These are phyloP conservation scores for Drosophila punjabiensis DNA, from an alignment of 1,140 invertebrate genomes.

Conservation along the genomic window DNA sequence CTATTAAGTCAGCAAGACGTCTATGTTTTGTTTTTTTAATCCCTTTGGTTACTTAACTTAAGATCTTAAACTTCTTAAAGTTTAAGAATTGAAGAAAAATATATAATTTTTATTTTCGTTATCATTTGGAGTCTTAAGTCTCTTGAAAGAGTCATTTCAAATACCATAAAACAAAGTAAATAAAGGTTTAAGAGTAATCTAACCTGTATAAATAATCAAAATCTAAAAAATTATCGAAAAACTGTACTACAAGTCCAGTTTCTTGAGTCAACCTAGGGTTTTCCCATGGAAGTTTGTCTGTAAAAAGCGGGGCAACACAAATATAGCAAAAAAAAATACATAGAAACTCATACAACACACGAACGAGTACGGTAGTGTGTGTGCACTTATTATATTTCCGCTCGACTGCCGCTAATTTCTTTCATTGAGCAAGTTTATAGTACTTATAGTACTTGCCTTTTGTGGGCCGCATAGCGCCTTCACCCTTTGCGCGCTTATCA, in stretches of 20 bases:
- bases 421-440: conserved; percentile 66
- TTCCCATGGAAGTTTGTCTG: conserved; percentile 11
- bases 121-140: too few species aligned
- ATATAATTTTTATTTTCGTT: too few species aligned
- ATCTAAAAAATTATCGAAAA: too few species aligned
- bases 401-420: conserved; percentile 60
- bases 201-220: too few species aligned
- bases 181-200: too few species aligned
- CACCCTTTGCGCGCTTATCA: conserved; percentile 59
- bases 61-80: too few species aligned
- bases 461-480: conserved; percentile 24
- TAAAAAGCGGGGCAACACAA: conserved; percentile 4
- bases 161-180: too few species aligned
- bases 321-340: conserved; percentile 21
- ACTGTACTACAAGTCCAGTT: not conserved
- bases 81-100: too few species aligned
- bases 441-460: conserved; percentile 45
- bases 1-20: too few species aligned
- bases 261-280: not conserved
- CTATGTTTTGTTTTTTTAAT: too few species aligned
- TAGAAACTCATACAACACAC: conserved; percentile 6
- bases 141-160: too few species aligned
- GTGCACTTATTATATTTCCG: conserved; percentile 77
- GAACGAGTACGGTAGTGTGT: conserved; percentile 7
- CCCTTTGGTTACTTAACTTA: too few species aligned